Base-by-base conservation (phyloP, 2,888 invertebrate genomes). In the Drosophila setosimentum region DNA sequence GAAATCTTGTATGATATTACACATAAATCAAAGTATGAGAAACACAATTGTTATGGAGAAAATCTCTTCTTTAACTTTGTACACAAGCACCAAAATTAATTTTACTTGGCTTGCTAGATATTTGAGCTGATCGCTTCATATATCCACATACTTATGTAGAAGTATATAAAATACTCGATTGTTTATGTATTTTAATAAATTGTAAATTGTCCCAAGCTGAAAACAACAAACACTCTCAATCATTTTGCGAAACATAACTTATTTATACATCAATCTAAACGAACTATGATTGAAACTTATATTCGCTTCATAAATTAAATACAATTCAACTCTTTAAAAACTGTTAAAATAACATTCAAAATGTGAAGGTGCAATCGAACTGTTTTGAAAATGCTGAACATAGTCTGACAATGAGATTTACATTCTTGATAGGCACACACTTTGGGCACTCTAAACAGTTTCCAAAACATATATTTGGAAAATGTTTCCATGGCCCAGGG, bases 21-120 rank as follows among this genome's bases (percentile, higher is more conserved):
- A 42, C 59, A 67, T 77, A 68, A 73, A 68, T 69, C 65, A 73
- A 68, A 50, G 45, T 27, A 37, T 53, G 45, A 57, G 29, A 6
- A 37, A 7, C 24, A 49, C 21, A 49, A 27, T 18, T 21, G 45
- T 24, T 24, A 3, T 8, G 24, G 11, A 45, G 7, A 8, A 7
- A 6, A 16, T 30, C 10, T 29, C 10, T 4, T 21, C 27, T 33
- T 59, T 7, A 16, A 57, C 18, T 30, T 30, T 6, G 10, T n/a
- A 40, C n/a, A 24, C 40, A 21, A 57, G 29, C 24, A 5, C 16
- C 30, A 42, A 29, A 42, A 18, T 33, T 8, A 48, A 13, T 48
- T 24, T n/a, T 21, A 27, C 21, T 11, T 57, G 45, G n/a, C 48
- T 29, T 2, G 16, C 32, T 21, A 13, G 30, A 37, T 45, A 45